Conservation (phyloP, 1,140 invertebrate genomes). For the Cecropterus lyciades region DNA sequence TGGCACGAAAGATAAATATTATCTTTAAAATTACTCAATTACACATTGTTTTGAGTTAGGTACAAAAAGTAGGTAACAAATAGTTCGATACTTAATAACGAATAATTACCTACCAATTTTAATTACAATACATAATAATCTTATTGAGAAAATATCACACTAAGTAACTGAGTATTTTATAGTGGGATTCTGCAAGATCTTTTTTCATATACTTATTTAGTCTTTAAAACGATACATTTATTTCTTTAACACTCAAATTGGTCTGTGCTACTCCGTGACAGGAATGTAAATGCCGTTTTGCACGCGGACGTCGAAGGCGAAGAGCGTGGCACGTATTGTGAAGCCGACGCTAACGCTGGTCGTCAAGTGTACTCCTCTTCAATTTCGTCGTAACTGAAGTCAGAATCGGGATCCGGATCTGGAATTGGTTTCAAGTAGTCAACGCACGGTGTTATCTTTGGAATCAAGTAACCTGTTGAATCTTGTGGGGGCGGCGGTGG, state of each 20-base stretch:
- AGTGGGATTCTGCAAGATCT: constrained; percentile 34
- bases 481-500: constrained; percentile 71
- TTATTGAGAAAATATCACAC: constrained; percentile 65
- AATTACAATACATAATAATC: constrained; percentile 1
- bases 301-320: constrained; percentile 50
- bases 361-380: constrained; percentile 76
- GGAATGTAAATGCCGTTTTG: constrained; percentile 58
- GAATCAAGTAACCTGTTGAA: constrained; percentile 70
- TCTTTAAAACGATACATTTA: constrained; percentile 11
- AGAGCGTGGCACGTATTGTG: constrained; percentile 62
- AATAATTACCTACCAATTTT: background rate
- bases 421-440: constrained; percentile 83
- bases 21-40: constrained; percentile 3
- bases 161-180: constrained; percentile 63
- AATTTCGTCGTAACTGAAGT: constrained; percentile 73
- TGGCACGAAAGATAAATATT: constrained; percentile 25
- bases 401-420: constrained; percentile 63
- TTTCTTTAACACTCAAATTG: constrained; percentile 54
- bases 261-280: constrained; percentile 44
- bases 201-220: constrained; percentile 19
- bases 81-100: background rate
- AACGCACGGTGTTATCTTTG: constrained; percentile 66
- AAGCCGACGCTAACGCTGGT: constrained; percentile 43
- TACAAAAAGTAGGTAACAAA: constrained; percentile 36
- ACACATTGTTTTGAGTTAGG: background rate